These are phyloP conservation scores for Danio kyathit DNA, from an alignment of 2,797 vertebrate genomes.

Conservation along the genomic window DNA sequence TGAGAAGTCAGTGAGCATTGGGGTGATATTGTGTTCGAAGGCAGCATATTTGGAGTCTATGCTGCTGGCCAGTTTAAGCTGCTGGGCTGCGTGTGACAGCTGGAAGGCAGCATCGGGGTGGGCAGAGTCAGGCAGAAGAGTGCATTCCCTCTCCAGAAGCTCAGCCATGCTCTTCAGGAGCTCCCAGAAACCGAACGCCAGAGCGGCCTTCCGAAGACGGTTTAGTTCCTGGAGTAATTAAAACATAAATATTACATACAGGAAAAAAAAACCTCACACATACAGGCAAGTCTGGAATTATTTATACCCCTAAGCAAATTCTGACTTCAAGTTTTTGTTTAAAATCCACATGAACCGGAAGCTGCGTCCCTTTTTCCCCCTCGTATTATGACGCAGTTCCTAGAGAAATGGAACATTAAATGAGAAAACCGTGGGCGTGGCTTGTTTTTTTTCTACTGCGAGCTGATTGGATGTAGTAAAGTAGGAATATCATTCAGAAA, in stretches of 20 bases:
- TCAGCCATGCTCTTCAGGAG: conserved; percentile 95
- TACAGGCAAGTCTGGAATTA: no score
- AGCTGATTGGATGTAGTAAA: no score
- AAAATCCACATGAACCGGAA: no score
- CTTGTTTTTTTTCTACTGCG: no score
- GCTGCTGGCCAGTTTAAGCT: conserved; percentile 92
- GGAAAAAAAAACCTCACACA: not conserved
- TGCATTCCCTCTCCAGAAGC: conserved; percentile 95
- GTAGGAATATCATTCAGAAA: no score
- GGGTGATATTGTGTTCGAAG: conserved; percentile 93
- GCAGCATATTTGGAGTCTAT: conserved; percentile 89
- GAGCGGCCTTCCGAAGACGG: conserved; percentile 92
- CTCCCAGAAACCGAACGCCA: conserved; percentile 97
- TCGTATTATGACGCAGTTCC: no score
- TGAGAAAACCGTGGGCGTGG: no score
- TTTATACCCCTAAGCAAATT: no score
- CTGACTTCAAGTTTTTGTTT: no score
- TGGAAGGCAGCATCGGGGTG: conserved; percentile 97
- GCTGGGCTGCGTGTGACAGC: conserved; percentile 93
- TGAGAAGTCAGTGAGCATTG: conserved; percentile 96
- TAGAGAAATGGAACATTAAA: no score
- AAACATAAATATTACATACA: not conserved
- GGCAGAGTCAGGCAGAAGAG: conserved; percentile 92
- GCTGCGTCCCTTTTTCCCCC: no score
- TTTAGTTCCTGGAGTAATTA: conserved; percentile 88